Conservation (phyloP, 2,113 vertebrate genomes). For the Mastomys coucha region DNA sequence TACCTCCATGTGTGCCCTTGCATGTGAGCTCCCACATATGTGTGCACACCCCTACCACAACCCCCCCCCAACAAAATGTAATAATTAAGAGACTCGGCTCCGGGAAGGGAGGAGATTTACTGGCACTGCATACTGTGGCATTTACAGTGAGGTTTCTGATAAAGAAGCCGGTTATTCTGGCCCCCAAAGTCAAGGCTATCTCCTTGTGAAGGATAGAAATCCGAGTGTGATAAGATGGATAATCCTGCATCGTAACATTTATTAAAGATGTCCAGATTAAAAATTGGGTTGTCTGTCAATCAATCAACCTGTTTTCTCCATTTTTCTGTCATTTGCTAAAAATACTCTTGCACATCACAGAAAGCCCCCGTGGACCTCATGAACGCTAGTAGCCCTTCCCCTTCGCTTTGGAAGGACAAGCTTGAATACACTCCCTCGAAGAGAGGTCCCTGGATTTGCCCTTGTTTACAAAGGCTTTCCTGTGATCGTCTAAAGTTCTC, state of each 20-base stretch:
- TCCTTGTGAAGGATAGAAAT: conserved; percentile 70
- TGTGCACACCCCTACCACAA: too few species aligned
- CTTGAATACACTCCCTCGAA: neutral
- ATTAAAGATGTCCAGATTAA: conserved; percentile 81
- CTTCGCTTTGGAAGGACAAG: conserved; percentile 36
- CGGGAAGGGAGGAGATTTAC: neutral
- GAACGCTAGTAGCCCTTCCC: conserved; percentile 2
- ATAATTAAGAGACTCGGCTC: neutral
- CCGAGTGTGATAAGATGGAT: conserved; percentile 70
- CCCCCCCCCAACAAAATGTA: neutral
- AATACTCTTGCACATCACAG: conserved; percentile 32
- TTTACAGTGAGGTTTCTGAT: conserved; percentile 1
- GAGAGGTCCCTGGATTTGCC: conserved; percentile 44
- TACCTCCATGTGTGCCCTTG: neutral
- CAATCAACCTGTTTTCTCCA: conserved; percentile 60
- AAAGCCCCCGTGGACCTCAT: conserved; percentile 15
- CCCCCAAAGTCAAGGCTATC: conserved; percentile 66
- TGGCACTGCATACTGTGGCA: neutral
- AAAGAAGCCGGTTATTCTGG: conserved; percentile 32
- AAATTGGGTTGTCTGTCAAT: conserved; percentile 76
- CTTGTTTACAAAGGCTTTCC: conserved; percentile 58
- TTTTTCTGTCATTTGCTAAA: conserved; percentile 68
- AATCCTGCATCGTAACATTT: conserved; percentile 68
- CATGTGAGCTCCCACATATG: neutral
- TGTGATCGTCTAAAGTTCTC: neutral